Conservation (phyloP, 2,888 invertebrate genomes). For the Idaea straminata region DNA sequence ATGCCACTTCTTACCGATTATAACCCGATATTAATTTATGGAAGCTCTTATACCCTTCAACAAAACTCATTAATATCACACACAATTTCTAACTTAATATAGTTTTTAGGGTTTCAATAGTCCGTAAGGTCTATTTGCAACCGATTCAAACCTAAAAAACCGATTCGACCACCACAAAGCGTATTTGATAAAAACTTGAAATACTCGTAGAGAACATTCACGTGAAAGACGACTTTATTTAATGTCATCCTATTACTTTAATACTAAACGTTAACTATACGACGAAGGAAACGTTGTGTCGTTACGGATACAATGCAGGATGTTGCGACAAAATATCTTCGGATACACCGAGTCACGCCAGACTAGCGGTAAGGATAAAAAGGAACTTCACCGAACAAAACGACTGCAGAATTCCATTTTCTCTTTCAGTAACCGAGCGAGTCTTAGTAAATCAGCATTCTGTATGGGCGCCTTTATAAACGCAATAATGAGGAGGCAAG, state of each 20-base stretch:
- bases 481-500: conserved; percentile 78
- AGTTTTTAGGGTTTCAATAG: background rate
- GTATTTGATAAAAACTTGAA: conserved; percentile 35
- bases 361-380: conserved; percentile 53
- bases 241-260: conserved; percentile 43
- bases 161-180: conserved; percentile 23
- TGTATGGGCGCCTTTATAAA: conserved; percentile 77
- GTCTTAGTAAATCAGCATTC: conserved; percentile 73
- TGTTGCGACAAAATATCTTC: conserved; percentile 55
- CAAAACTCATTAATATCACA: conserved; percentile 7
- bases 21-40: conserved; percentile 55
- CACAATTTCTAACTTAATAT: conserved; percentile 22
- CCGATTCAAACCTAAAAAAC: conserved; percentile 20
- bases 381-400: conserved; percentile 66
- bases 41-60: conserved; percentile 2
- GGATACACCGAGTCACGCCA: conserved; percentile 42
- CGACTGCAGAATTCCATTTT: conserved; percentile 76
- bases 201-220: conserved; percentile 31
- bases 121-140: no score
- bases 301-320: conserved; percentile 52
- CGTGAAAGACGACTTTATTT: conserved; percentile 36
- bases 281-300: conserved; percentile 44
- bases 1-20: conserved; percentile 46
- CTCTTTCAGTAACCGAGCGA: conserved; percentile 70
- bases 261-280: conserved; percentile 42